Evolutionary conservation across 2,888 invertebrate species (phyloP).

Genomic region (Drosophila phalerata): DNA sequence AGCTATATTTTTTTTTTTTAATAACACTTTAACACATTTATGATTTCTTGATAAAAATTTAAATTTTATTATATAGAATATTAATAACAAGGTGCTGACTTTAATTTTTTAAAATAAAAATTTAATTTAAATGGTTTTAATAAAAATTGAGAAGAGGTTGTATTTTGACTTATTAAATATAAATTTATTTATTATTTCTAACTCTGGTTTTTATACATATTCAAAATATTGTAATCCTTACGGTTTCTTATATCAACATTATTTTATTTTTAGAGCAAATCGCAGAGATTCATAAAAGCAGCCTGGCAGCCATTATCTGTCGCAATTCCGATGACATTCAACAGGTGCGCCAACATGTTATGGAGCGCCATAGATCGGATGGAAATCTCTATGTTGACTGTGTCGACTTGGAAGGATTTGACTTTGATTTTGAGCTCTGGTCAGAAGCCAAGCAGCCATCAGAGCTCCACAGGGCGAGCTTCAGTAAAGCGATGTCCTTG

Average conservation of each 20-base stretch:
- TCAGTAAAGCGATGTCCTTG: constrained; percentile 61
- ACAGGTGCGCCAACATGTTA: constrained; percentile 89
- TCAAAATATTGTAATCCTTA: no score
- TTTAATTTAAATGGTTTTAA: no score
- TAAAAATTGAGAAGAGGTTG: no score
- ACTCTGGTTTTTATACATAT: no score
- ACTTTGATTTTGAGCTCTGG: constrained; percentile 88
- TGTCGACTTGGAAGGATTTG: constrained; percentile 87
- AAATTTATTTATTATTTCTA: no score
- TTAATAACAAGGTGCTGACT: no score
- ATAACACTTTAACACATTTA: no score
- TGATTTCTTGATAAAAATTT: no score
- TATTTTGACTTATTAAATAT: no score
- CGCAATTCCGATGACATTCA: constrained; percentile 90
- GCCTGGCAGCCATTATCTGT: constrained; percentile 91
- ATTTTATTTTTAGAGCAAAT: constrained; percentile 88
- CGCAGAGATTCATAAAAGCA: constrained; percentile 91
- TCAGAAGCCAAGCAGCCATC: constrained; percentile 37
- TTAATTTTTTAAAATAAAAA: no score
- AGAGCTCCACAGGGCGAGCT: constrained; percentile 53
- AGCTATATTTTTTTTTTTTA: no score
- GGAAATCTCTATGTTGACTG: constrained; percentile 89
- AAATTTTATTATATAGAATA: no score
- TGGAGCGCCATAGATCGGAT: constrained; percentile 87
- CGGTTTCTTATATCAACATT: neutral